A percentile compares a stretch with the other conserved stretches of the same genome.
phyloP scores from a whole-genome alignment of 2,113 vertebrate species.

The Dicentrarchus labrax region DNA sequence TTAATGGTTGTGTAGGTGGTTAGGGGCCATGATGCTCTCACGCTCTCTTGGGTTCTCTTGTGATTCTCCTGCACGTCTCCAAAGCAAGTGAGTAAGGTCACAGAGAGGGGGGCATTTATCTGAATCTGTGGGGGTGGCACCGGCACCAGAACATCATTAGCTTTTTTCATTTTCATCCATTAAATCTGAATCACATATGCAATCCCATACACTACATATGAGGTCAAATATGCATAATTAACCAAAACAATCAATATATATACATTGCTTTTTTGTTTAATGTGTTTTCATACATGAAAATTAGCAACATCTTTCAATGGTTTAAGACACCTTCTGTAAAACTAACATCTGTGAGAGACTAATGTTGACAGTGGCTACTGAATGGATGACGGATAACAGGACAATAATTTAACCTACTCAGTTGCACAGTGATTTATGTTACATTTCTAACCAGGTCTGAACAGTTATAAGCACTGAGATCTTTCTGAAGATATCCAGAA shows the following conservation, averaged over 20 bases:
- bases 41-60: conserved; percentile 5
- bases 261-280: neutral
- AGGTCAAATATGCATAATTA: neutral
- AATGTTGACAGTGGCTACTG: neutral
- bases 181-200: neutral
- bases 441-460: conserved; percentile 30
- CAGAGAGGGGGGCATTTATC: neutral
- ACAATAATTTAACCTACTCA: neutral
- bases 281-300: neutral
- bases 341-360: neutral
- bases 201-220: neutral
- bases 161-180: neutral
- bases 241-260: neutral
- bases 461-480: conserved; percentile 37
- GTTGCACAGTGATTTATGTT: conserved; percentile 19
- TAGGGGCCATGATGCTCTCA: conserved; percentile 28
- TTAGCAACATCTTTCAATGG: neutral
- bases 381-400: neutral
- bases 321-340: neutral
- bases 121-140: neutral
- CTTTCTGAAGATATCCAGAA: conserved; percentile 47
- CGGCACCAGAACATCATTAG: neutral
- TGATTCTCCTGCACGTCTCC: conserved; percentile 39
- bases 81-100: conserved; percentile 32
- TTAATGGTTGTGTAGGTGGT: conserved; percentile 43